Percentiles rank a stretch among this genome's conserved stretches.
phyloP scores from a whole-genome alignment of 1,140 invertebrate genomes.

The Rhyzopertha dominica region DNA sequence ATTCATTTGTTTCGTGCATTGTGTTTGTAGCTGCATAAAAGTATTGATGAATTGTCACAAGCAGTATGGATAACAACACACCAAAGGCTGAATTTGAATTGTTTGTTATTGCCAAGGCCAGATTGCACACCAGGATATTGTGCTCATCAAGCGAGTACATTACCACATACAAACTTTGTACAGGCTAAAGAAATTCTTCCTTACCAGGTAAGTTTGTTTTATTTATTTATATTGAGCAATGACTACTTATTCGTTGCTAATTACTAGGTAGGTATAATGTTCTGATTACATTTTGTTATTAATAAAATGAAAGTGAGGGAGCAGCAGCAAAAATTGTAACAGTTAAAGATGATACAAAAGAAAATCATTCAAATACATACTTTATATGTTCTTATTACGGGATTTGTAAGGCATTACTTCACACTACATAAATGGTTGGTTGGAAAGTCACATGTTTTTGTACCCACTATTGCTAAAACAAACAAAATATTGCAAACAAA shows the following conservation, averaged over 20 bases:
- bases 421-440: no score
- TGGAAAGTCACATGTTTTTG: no score
- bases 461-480: no score
- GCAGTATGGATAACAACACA: slow-evolving; percentile 85
- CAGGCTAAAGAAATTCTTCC: slow-evolving; percentile 83
- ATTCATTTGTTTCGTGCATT: neutral
- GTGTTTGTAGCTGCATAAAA: slow-evolving; percentile 51
- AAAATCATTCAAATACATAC: no score
- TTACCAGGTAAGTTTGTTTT: slow-evolving; percentile 57
- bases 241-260: slow-evolving; percentile 2
- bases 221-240: slow-evolving; percentile 11
- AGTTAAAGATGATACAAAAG: no score
- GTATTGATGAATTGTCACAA: slow-evolving; percentile 64
- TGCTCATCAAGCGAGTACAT: slow-evolving; percentile 69
- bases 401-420: no score
- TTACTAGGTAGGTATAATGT: neutral
- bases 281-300: slow-evolving; percentile 8
- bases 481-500: no score
- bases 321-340: no score
- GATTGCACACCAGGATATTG: slow-evolving; percentile 73
- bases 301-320: neutral
- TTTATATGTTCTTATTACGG: no score
- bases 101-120: slow-evolving; percentile 67
- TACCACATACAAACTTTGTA: slow-evolving; percentile 75
- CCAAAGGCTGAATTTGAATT: slow-evolving; percentile 79